Evolutionary conservation across 2,797 vertebrate species (phyloP).

Genomic region (Sebastes cheni): DNA sequence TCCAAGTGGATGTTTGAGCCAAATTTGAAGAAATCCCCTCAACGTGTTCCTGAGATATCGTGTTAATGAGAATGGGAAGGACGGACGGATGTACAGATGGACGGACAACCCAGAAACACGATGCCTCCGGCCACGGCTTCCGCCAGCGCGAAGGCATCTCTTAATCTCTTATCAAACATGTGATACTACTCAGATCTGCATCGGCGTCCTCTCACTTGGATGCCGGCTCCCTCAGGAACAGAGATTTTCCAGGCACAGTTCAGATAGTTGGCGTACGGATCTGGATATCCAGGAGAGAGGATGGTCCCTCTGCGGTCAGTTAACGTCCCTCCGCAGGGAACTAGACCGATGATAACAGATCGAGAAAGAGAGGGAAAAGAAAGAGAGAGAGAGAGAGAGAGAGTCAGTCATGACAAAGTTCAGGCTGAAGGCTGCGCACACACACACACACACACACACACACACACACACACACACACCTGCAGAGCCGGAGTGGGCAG

Average conservation of each 20-base stretch:
- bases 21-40: neutral
- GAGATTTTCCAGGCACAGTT: slow-evolving; percentile 98
- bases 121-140: neutral
- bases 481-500: neutral
- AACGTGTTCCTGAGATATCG: too few relatives aligned
- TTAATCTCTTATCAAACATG: slow-evolving; percentile 27
- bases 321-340: slow-evolving; percentile 95
- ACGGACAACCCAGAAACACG: neutral
- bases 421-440: neutral
- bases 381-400: neutral
- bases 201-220: slow-evolving; percentile 86
- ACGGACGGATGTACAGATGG: neutral
- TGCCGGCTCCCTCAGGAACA: slow-evolving; percentile 96
- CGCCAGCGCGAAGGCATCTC: neutral
- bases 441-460: neutral
- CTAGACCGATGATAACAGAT: slow-evolving; percentile 73
- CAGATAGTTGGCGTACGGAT: slow-evolving; percentile 96
- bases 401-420: slow-evolving; percentile 2
- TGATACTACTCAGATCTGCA: neutral
- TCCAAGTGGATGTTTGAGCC: neutral
- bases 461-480: neutral
- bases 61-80: neutral
- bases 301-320: slow-evolving; percentile 93
- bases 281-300: slow-evolving; percentile 96
- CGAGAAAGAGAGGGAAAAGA: neutral